Evolutionary conservation across 2,113 vertebrate species (phyloP), one percentile per base, ranked within the genome.

Genomic region (Notothenia coriiceps): DNA sequence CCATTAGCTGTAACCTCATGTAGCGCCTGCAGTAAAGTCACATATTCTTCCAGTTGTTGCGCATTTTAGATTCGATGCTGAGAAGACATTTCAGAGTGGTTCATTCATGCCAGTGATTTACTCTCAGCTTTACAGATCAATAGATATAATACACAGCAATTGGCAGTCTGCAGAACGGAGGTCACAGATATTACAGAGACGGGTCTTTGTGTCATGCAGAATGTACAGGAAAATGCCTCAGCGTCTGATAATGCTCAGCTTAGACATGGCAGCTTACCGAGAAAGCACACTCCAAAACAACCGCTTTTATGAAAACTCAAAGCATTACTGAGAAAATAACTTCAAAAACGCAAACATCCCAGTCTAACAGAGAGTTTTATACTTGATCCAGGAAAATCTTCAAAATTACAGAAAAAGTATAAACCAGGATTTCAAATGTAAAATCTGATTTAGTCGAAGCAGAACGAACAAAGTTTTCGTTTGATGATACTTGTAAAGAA

Each of bases 81-180:
- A 70, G 22, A 65, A 51, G 56, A 52, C 18, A 56, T 59, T 74
- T 68, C 60, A 64, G 15, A 33, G 44, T 59, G 66, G 60, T 77
- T 79, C 69, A 63, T 40, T 65, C 52, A 65, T 2, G 56, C 22
- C 15, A 60, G 46, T 29, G 70, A 75, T 88, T 55, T 74, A 76
- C 17, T 50, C n/a, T 69, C 59, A 55, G 59, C 80, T 85, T 72
- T 60, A 70, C 65, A 80, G 83, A 89, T 90, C 88, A 74, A 89
- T 82, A 85, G 46, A 29, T 64, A 69, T 77, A 65, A 86, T 49
- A 87, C 14, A 7, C 57, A 47, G 47, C 13, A 52, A 82, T 12
- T 70, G 80, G 74, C 80, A 82, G 54, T 51, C 43, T 10, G 74
- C 52, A 59, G 81, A 64, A 18, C 57, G 44, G 77, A 80, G 77